Evolutionary conservation across 2,797 vertebrate species (phyloP).

Genomic region (Salmo trutta): DNA sequence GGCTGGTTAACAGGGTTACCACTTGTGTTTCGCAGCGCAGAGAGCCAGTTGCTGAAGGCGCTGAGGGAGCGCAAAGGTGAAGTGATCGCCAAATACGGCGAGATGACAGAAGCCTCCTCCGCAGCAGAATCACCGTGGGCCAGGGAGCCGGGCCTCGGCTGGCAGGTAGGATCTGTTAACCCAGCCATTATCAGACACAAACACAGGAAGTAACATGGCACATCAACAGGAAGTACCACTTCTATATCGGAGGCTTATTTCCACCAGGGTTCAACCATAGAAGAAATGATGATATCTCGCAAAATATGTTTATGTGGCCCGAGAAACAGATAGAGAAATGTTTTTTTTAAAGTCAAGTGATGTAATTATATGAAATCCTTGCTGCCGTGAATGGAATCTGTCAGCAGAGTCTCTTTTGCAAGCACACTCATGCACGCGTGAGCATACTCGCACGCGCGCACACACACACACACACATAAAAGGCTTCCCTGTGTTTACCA

Average conservation of each 20-base stretch:
- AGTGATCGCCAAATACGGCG: slow-evolving; percentile 57
- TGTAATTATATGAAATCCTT: slow-evolving; percentile 70
- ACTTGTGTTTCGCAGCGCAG: slow-evolving; percentile 47
- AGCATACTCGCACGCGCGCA: slow-evolving; percentile 17
- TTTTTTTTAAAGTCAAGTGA: slow-evolving; percentile 50
- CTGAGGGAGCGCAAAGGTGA: slow-evolving; percentile 73
- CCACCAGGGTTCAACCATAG: slow-evolving; percentile 15
- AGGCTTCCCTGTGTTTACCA: slow-evolving; percentile 35
- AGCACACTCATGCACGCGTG: slow-evolving; percentile 15
- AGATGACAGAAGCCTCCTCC: slow-evolving; percentile 63
- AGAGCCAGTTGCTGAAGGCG: slow-evolving; percentile 64
- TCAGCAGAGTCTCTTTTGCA: slow-evolving; percentile 36
- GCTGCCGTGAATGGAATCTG: slow-evolving; percentile 50
- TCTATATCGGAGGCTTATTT: slow-evolving; percentile 16
- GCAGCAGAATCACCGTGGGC: slow-evolving; percentile 46
- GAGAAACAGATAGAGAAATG: slow-evolving; percentile 24
- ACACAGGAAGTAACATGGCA: slow-evolving; percentile 10
- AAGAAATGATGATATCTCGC: slow-evolving; percentile 41
- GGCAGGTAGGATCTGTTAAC: slow-evolving; percentile 76
- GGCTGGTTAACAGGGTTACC: slow-evolving; percentile 71
- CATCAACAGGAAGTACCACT: slow-evolving; percentile 48
- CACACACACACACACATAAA: slow-evolving; percentile 12
- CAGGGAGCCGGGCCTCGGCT: slow-evolving; percentile 45
- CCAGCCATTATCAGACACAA: slow-evolving; percentile 9
- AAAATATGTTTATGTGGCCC: slow-evolving; percentile 43